phyloP scores from a whole-genome alignment of 2,888 invertebrate genomes.

The Drosophila nr. perissopoda region DNA sequence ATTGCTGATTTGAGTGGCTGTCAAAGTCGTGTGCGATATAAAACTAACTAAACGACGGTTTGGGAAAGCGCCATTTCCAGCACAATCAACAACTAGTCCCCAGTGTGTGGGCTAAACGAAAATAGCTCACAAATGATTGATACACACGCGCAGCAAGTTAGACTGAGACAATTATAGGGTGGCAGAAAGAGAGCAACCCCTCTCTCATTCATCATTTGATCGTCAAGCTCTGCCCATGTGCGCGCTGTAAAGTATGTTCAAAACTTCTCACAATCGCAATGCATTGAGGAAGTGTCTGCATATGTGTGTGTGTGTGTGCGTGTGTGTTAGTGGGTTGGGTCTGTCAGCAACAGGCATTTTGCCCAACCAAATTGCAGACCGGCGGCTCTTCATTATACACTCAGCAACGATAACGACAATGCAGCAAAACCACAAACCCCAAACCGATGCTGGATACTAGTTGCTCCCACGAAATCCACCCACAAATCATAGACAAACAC shows the following conservation, averaged over 20 bases:
- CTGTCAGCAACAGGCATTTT: constrained; percentile 65
- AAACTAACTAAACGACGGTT: constrained; percentile 40
- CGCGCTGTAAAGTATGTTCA: constrained; percentile 46
- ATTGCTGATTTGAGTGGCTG: constrained; percentile 54
- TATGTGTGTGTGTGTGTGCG: not conserved
- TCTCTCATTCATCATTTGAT: constrained; percentile 62
- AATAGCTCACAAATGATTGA: constrained; percentile 48
- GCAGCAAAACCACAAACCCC: constrained; percentile 37
- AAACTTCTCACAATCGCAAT: constrained; percentile 13
- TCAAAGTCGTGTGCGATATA: constrained; percentile 34
- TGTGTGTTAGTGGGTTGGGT: constrained; percentile 13
- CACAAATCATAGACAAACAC: constrained; percentile 2
- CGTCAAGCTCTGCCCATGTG: constrained; percentile 34
- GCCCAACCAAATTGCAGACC: constrained; percentile 23
- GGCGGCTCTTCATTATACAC: constrained; percentile 56
- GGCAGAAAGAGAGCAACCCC: not conserved
- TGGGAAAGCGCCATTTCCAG: constrained; percentile 20
- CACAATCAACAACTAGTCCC: constrained; percentile 43
- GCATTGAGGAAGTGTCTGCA: not conserved
- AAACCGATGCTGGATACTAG: constrained; percentile 19
- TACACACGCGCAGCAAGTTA: constrained; percentile 15
- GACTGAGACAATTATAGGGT: not conserved
- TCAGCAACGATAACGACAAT: constrained; percentile 33
- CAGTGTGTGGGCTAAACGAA: constrained; percentile 18
- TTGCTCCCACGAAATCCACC: constrained; percentile 18